These are phyloP conservation scores for Brassicogethes aeneus DNA, from an alignment of 2,888 invertebrate genomes.

Conservation along the genomic window DNA sequence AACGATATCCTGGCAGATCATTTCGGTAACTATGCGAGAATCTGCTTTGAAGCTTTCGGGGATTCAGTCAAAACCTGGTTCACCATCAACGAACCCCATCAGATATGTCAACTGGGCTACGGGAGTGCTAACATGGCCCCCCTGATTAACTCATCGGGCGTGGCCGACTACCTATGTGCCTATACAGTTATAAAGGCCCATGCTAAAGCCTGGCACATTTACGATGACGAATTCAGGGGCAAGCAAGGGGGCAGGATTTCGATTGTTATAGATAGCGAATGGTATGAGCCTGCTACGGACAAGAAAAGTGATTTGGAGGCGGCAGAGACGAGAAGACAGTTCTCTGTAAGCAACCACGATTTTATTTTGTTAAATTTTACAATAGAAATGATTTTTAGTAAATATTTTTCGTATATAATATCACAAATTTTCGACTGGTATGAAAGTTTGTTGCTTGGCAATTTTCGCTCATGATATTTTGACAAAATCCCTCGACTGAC, in stretches of 20 bases:
- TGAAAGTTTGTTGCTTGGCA: too few relatives aligned
- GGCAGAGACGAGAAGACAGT: constrained; percentile 45
- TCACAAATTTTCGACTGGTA: too few relatives aligned
- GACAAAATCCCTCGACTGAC: too few relatives aligned
- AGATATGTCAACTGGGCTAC: constrained; percentile 24
- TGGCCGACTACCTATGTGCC: constrained; percentile 52
- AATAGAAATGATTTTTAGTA: too few relatives aligned
- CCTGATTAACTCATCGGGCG: constrained; percentile 19
- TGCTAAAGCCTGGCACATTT: constrained; percentile 53
- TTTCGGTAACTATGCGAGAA: constrained; percentile 47
- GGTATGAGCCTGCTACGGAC: constrained; percentile 52
- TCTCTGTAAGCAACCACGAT: too few relatives aligned
- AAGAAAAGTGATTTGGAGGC: constrained; percentile 51
- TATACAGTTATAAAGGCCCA: constrained; percentile 59
- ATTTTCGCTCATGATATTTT: too few relatives aligned
- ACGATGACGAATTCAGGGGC: constrained; percentile 47
- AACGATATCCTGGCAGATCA: constrained; percentile 45
- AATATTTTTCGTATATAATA: too few relatives aligned
- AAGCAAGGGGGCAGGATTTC: constrained; percentile 17
- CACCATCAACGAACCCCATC: constrained; percentile 45
- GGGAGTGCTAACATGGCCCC: neutral
- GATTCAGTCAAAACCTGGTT: constrained; percentile 40
- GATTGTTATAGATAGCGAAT: constrained; percentile 51
- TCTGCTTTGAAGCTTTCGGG: constrained; percentile 32
- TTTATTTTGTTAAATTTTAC: too few relatives aligned